A percentile compares a stretch with the other conserved stretches of the same genome.
These are phyloP conservation scores for Hydrolagus affinis DNA, from an alignment of 2,113 vertebrate genomes.

Conservation along the genomic window DNA sequence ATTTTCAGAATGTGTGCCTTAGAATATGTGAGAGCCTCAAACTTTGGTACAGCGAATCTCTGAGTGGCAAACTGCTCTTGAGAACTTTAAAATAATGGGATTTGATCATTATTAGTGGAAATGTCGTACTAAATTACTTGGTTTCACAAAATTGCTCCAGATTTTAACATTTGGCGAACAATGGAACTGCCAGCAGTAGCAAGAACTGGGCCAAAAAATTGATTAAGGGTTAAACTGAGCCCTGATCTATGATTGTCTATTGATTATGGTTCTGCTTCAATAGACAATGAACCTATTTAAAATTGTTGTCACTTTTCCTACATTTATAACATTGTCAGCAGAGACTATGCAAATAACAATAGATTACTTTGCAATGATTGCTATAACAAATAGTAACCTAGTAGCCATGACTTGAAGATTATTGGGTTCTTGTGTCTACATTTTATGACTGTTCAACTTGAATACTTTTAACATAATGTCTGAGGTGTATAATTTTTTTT, in stretches of 20 bases:
- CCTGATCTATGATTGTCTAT: constrained; percentile 6
- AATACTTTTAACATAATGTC: neutral
- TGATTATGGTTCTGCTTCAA: constrained; percentile 25
- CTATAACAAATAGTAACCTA: neutral
- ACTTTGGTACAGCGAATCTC: neutral
- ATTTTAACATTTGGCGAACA: neutral
- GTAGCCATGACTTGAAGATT: neutral
- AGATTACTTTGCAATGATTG: constrained; percentile 26
- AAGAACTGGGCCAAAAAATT: neutral
- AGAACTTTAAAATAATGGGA: neutral
- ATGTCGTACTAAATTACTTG: neutral
- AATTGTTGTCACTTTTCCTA: neutral
- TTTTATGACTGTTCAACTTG: neutral
- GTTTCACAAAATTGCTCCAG: neutral
- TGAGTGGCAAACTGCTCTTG: neutral
- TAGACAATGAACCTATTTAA: neutral
- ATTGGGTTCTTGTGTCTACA: neutral
- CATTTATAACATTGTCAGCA: neutral
- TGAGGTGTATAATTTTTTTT: neutral
- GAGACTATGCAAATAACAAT: constrained; percentile 8
- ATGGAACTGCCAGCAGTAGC: neutral
- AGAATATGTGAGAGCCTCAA: neutral
- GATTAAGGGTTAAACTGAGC: neutral
- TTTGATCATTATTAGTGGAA: neutral
- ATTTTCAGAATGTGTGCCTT: neutral